Conservation (phyloP, 1,140 invertebrate species). For the Pseudomyrmex cubaensis region DNA sequence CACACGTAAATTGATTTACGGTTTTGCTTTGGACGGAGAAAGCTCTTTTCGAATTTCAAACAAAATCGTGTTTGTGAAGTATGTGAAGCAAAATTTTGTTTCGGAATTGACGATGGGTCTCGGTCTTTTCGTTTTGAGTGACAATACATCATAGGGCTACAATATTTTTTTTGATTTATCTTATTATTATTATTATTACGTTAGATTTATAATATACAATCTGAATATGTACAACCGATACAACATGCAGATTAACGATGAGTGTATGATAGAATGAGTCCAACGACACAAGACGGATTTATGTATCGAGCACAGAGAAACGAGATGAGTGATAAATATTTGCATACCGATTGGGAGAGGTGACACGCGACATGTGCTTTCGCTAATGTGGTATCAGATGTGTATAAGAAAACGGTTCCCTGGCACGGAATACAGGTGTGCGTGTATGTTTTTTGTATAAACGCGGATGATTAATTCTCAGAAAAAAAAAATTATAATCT, state of each 20-base stretch:
- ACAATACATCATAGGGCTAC: constrained; percentile 66
- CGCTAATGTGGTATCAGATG: constrained; percentile 69
- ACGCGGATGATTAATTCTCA: constrained; percentile 52
- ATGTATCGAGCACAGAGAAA: constrained; percentile 64
- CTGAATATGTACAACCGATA: constrained; percentile 79
- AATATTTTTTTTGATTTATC: constrained; percentile 61
- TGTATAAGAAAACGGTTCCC: constrained; percentile 66
- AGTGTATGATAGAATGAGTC: constrained; percentile 69
- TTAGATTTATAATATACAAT: constrained; percentile 77
- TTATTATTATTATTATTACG: constrained; percentile 30
- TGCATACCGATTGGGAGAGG: constrained; percentile 53
- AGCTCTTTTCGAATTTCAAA: neutral
- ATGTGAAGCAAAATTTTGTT: constrained; percentile 25
- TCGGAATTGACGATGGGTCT: constrained; percentile 49
- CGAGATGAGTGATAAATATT: constrained; percentile 59
- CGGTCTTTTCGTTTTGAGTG: constrained; percentile 24
- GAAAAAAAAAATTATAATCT: constrained; percentile 57
- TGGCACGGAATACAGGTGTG: constrained; percentile 68
- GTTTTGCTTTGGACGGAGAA: no score
- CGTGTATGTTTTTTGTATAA: constrained; percentile 71
- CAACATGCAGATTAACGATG: constrained; percentile 66
- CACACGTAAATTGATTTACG: no score
- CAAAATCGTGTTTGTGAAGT: constrained; percentile 22
- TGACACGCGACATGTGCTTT: constrained; percentile 65
- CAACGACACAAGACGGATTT: constrained; percentile 66